Evolutionary conservation across 2,113 vertebrate species (phyloP).

Genomic region (Archocentrus centrarchus): DNA sequence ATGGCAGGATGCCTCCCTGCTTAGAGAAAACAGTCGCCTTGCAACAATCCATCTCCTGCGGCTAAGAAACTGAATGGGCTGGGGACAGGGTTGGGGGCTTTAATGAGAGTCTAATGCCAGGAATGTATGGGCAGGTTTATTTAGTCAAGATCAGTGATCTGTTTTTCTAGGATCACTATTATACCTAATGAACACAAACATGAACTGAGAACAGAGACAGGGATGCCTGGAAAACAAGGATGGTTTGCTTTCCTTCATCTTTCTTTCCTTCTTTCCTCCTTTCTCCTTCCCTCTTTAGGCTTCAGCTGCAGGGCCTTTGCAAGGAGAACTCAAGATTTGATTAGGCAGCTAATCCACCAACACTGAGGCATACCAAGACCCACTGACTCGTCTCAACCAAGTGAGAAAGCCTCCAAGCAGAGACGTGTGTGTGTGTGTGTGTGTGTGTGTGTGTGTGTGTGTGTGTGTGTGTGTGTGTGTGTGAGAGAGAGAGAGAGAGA

Average conservation of each 20-base stretch:
- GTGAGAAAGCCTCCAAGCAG: constrained; percentile 30
- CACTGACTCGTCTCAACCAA: constrained; percentile 31
- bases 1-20: constrained; percentile 24
- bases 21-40: constrained; percentile 7
- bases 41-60: constrained; percentile 32
- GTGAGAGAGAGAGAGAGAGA: too few species aligned
- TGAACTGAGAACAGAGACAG: constrained; percentile 30
- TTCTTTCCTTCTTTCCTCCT: constrained; percentile 17
- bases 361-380: constrained; percentile 43
- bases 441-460: constrained; percentile 17
- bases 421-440: constrained; percentile 15
- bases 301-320: constrained; percentile 20
- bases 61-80: constrained; percentile 63
- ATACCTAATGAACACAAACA: constrained; percentile 78
- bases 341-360: constrained; percentile 51
- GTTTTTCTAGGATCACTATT: constrained; percentile 77
- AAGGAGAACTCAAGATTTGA: constrained; percentile 47
- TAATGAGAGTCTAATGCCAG: constrained; percentile 76
- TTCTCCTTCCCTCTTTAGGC: not conserved
- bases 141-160: constrained; percentile 76
- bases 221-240: constrained; percentile 67
- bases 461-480: not conserved
- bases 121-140: constrained; percentile 76
- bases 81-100: constrained; percentile 48
- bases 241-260: constrained; percentile 39